These are phyloP conservation scores for Agriopis marginaria DNA, from an alignment of 2,888 invertebrate species.

Conservation along the genomic window DNA sequence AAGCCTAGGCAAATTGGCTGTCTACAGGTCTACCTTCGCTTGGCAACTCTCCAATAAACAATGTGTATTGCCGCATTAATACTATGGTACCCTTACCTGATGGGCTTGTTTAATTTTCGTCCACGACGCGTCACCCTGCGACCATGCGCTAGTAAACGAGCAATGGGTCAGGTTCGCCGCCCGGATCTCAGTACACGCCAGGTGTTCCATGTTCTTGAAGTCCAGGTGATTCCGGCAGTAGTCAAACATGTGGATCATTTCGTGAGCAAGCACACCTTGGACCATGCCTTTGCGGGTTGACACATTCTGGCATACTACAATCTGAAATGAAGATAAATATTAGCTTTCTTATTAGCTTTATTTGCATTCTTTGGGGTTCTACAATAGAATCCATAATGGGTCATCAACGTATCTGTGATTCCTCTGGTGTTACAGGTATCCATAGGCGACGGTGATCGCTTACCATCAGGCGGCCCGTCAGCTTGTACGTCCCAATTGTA, in stretches of 20 bases:
- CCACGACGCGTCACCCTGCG: conserved; percentile 91
- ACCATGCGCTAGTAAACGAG: conserved; percentile 93
- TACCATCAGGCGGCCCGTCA: no score
- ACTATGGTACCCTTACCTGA: conserved; percentile 86
- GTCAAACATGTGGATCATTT: conserved; percentile 99
- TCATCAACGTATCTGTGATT: no score
- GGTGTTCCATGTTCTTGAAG: conserved; percentile 95
- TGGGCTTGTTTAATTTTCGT: conserved; percentile 91
- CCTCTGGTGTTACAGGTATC: no score
- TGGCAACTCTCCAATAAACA: no score
- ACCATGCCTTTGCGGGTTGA: conserved; percentile 89
- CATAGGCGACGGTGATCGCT: no score
- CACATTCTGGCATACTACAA: conserved; percentile 96
- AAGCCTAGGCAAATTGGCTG: no score
- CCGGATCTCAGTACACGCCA: conserved; percentile 97
- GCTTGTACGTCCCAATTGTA: no score
- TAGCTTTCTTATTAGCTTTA: no score
- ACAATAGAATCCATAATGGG: no score
- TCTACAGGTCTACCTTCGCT: no score
- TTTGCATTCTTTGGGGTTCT: no score
- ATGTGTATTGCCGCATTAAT: not conserved
- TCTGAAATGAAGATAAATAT: conserved; percentile 77
- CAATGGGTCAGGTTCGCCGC: conserved; percentile 98
- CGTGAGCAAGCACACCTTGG: conserved; percentile 94
- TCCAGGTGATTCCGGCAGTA: conserved; percentile 95